phyloP scores from a whole-genome alignment of 64 coral and sea anemone species.

The Montipora foliosa region DNA sequence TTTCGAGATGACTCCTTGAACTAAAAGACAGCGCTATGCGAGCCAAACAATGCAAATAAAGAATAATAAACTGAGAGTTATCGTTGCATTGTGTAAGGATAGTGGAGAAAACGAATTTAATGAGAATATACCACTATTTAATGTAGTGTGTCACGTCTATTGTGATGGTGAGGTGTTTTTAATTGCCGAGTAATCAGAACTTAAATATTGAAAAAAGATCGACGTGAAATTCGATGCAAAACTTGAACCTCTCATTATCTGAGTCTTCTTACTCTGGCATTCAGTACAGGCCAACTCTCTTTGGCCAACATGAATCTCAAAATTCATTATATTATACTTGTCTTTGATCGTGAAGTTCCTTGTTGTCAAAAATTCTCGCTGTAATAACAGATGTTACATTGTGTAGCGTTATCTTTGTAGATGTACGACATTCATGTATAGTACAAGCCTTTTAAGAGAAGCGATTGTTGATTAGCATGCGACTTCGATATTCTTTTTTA shows the following conservation, averaged over 20 bases:
- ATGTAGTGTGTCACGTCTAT: conserved; percentile 12
- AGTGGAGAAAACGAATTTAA: not conserved
- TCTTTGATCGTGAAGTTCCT: not conserved
- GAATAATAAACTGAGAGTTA: conserved; percentile 45
- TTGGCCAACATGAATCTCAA: not conserved
- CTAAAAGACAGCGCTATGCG: conserved; percentile 33
- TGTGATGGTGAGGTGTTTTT: conserved; percentile 9
- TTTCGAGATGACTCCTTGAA: conserved; percentile 21
- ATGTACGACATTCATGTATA: not conserved
- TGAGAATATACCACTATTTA: conserved; percentile 30
- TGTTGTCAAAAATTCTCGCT: not conserved
- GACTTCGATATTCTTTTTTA: not conserved
- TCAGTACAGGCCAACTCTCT: not conserved
- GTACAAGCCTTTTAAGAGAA: not conserved
- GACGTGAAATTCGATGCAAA: not conserved
- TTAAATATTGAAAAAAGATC: conserved; percentile 13
- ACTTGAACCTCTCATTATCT: not conserved
- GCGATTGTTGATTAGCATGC: conserved; percentile 4
- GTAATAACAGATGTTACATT: conserved; percentile 4
- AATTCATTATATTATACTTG: not conserved
- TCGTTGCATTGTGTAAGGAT: conserved; percentile 16
- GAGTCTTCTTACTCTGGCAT: not conserved
- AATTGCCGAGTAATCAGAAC: not conserved
- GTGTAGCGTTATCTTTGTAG: not conserved
- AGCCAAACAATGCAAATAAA: conserved; percentile 40